Evolutionary conservation across 2,797 vertebrate species (phyloP).

Genomic region (Lacerta viridis): DNA sequence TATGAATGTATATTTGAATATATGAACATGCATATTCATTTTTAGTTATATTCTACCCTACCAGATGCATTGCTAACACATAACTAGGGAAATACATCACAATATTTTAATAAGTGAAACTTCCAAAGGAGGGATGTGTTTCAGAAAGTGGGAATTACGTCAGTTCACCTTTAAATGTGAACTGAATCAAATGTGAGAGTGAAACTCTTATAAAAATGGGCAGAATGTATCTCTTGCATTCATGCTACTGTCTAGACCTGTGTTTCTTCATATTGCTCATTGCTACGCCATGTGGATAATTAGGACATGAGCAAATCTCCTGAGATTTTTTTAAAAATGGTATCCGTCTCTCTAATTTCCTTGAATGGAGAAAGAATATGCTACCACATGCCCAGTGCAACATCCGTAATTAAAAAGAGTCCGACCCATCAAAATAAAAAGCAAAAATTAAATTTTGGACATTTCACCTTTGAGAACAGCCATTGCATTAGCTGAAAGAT

Average conservation of each 20-base stretch:
- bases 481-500: slow-evolving; percentile 18
- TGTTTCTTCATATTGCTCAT: slow-evolving; percentile 61
- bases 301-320: slow-evolving; percentile 46
- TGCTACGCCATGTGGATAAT: slow-evolving; percentile 54
- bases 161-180: neutral
- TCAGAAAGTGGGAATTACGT: no score
- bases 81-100: neutral
- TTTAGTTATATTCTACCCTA: no score
- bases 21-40: no score
- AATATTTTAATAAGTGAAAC: neutral
- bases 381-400: slow-evolving; percentile 4
- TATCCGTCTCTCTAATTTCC: slow-evolving; percentile 45
- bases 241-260: slow-evolving; percentile 69
- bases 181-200: neutral
- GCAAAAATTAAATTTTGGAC: neutral
- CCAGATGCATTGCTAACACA: no score
- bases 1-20: no score
- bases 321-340: slow-evolving; percentile 51
- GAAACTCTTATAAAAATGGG: neutral
- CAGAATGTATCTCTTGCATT: slow-evolving; percentile 25
- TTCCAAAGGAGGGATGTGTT: no score
- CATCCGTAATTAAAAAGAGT: neutral
- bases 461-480: neutral
- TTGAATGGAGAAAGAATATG: slow-evolving; percentile 2
- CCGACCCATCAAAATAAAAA: neutral